These are phyloP conservation scores for Calosoma granatense DNA, from an alignment of 1,140 invertebrate genomes.

Conservation along the genomic window DNA sequence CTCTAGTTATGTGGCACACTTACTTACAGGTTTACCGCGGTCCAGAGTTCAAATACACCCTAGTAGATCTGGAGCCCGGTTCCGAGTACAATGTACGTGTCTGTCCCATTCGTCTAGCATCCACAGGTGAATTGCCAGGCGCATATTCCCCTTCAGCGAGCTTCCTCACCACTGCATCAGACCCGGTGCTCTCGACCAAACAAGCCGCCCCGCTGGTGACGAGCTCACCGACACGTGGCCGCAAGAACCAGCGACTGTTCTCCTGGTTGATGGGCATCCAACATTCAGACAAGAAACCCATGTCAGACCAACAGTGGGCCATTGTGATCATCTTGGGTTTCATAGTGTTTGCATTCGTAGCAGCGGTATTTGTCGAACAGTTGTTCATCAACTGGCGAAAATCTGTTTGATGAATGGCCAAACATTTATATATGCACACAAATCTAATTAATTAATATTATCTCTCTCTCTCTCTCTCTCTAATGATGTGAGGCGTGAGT, in stretches of 20 bases:
- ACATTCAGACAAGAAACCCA: constrained; percentile 34
- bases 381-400: constrained; percentile 33
- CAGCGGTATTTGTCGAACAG: constrained; percentile 48
- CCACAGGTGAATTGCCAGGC: constrained; percentile 46
- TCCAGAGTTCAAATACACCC: constrained; percentile 47
- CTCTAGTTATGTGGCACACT: constrained; percentile 3
- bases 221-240: constrained; percentile 17
- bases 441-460: not conserved
- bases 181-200: constrained; percentile 26
- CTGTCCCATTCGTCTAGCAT: constrained; percentile 51
- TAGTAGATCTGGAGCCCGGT: constrained; percentile 57
- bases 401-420: constrained; percentile 15
- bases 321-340: constrained; percentile 50
- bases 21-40: constrained; percentile 58
- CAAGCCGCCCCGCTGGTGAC: constrained; percentile 20
- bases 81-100: constrained; percentile 63
- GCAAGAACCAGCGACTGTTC: constrained; percentile 20
- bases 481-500: not conserved
- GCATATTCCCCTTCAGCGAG: constrained; percentile 51
- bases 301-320: constrained; percentile 55
- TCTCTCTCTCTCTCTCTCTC: no score
- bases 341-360: constrained; percentile 49
- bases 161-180: constrained; percentile 38
- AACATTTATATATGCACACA: no score
- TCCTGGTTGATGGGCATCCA: constrained; percentile 22